These are phyloP conservation scores for Ammospiza caudacuta DNA, from an alignment of 2,113 vertebrate genomes.

Conservation along the genomic window DNA sequence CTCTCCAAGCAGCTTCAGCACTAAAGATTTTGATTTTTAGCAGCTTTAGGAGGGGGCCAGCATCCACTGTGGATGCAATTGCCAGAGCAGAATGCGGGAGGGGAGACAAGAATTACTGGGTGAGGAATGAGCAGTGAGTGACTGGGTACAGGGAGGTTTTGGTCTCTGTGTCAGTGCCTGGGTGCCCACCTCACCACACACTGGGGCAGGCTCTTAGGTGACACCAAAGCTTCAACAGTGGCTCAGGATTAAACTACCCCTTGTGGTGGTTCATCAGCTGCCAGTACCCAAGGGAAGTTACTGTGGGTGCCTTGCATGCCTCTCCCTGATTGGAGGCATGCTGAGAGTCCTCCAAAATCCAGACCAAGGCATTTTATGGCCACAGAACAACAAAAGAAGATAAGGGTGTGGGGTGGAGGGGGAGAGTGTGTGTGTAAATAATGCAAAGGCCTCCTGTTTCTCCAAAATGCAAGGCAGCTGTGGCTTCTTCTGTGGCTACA, in stretches of 20 bases:
- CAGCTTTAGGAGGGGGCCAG: background rate
- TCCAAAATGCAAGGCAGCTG: background rate
- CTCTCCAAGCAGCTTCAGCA: background rate
- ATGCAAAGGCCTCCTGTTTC: background rate
- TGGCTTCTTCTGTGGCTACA: background rate
- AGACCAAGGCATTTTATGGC: background rate
- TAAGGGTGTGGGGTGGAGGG: background rate
- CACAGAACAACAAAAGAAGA: background rate
- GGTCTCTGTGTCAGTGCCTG: background rate
- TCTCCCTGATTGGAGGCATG: accelerated
- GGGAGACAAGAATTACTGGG: background rate
- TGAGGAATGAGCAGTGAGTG: background rate
- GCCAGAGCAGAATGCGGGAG: background rate
- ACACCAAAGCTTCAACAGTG: accelerated
- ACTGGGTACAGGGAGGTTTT: background rate
- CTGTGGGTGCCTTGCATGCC: background rate
- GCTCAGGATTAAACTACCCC: background rate
- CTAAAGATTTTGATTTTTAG: background rate
- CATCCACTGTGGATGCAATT: background rate
- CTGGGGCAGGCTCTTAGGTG: accelerated
- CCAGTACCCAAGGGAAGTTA: background rate
- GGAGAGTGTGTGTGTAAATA: background rate
- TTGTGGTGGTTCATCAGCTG: background rate
- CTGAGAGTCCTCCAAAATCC: background rate
- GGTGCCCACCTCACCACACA: background rate